A percentile compares a stretch with the other conserved stretches of the same genome.
Conservation (phyloP, 2,113 vertebrate species). For the Cyanoramphus novaezelandiae region DNA sequence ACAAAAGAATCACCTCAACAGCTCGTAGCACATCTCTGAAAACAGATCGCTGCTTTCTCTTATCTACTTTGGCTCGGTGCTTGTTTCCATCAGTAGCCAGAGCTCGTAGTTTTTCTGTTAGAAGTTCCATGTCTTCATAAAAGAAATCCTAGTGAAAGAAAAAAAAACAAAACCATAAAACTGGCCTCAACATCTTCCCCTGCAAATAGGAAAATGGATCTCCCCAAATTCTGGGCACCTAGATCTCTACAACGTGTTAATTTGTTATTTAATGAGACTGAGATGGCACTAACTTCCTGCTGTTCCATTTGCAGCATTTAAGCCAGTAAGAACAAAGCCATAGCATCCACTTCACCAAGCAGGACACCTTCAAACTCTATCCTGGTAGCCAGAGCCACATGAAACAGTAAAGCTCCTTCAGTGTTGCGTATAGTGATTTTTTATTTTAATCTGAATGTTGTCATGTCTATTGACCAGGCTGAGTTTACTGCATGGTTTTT, state of each 20-base stretch:
- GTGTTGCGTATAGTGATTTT: too few relatives aligned
- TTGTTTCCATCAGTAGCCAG: constrained; percentile 97
- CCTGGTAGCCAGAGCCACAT: not conserved
- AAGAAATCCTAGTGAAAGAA: constrained; percentile 84
- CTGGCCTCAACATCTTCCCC: not conserved
- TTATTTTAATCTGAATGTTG: not conserved
- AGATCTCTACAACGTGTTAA: not conserved
- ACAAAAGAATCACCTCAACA: constrained; percentile 83
- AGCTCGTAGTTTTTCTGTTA: constrained; percentile 86
- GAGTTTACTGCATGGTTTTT: not conserved
- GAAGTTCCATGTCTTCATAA: constrained; percentile 85
- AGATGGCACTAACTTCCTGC: not conserved
- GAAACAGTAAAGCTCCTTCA: not conserved
- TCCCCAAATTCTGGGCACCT: not conserved
- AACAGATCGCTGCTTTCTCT: constrained; percentile 94
- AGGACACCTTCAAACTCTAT: not conserved
- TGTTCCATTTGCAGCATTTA: not conserved
- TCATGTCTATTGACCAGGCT: not conserved
- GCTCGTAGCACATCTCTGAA: constrained; percentile 93
- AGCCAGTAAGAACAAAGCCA: not conserved
- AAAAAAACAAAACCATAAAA: not conserved
- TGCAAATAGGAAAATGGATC: not conserved
- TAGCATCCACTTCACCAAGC: not conserved
- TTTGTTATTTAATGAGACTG: not conserved
- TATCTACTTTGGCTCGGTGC: constrained; percentile 93